Evolutionary conservation across 2,888 invertebrate species (phyloP), one percentile per base, ranked within the genome.

Genomic region (Sabatieria punctata): DNA sequence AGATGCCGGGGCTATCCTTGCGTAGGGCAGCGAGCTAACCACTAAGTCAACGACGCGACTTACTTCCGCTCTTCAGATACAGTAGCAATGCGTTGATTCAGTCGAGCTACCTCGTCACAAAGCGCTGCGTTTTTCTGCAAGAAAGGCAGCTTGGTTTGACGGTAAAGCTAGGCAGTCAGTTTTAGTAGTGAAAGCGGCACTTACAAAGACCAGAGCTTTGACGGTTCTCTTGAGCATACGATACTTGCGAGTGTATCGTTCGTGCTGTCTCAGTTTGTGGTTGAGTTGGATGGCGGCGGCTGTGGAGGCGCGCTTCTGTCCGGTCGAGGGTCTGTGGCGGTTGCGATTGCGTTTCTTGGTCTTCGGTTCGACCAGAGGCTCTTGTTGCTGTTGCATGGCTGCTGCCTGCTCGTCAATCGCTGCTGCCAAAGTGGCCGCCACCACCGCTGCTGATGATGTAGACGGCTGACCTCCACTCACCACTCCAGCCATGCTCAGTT

Each of bases 161-260:
- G 33, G 33, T n/a, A 33, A 33, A 33, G 33, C 11, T 13, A 33
- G n/a, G n/a, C 33, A 33, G n/a, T 33, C 33, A 33, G 33, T 13
- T 33, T 33, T n/a, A 33, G 11, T 33, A 33, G 33, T 33, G 33
- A 33, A 33, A 13, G 33, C n/a, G 33, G 26, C 30, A 44, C 53
- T 40, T 40, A 54, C 54, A 41, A 56, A 54, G 21, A 54, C 55
- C 13, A 54, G 35, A 6, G 54, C 49, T 41, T 51, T 50, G 33
- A 54, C 47, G 15, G 52, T 55, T 18, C 48, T 35, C 40, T 50
- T 52, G 26, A 54, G 23, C n/a, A 45, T 15, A 3, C 4, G 2
- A 6, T 21, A n/a, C 22, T 45, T 45, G 13, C 45, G n/a, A 4
- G 3, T 6, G 21, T 44, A 38, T 3, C 6, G 15, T 18, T 27